Evolutionary conservation across 2,888 invertebrate genomes (phyloP), one percentile per base, ranked within the genome.

Genomic region (Hypselothyrea guttata): DNA sequence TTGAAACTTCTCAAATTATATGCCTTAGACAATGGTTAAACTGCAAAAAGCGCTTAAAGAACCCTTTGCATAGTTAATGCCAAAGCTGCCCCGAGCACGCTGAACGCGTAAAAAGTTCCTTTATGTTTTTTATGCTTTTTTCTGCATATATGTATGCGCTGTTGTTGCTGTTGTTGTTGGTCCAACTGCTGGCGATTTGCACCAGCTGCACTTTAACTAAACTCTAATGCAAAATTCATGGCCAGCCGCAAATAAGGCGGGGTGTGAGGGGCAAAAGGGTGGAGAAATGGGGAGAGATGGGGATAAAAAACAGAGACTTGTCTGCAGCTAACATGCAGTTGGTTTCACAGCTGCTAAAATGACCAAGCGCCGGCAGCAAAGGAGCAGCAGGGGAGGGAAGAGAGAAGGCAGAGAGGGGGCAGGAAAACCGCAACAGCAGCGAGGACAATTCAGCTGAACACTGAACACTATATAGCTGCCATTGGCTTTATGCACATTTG

Each of bases 171-270:
- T 5, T 2, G 22, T 37, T 16, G 37, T 9, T 7, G 11, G n/a
- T 38, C 4, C 48, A 41, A 40, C 54, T 41, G 40, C 46, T 9
- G 28, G 37, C 47, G 46, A 66, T 60, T 58, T 52, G 84, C 81
- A 76, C 71, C 81, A 86, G 86, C 81, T 81, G 81, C 86, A 86
- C 67, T 81, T 81, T 85, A 85, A 76, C 86, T 76, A 81, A 81
- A 84, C 71, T 86, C 84, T 84, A 73, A 84, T 81, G 71, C 71
- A 81, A 81, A 79, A 81, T 86, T 81, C 81, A 81, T 86, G 81
- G 65, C 53, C 71, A 62, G 55, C 57, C 63, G 63, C 52, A 77
- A 73, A 77, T 62, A 69, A 54, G 48, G 46, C n/a, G n/a, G n/a
- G n/a, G n/a, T n/a, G 60, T 30, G 31, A 13, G 8, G 12, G 40